Evolutionary conservation across 64 coral and sea anemone species (phyloP).

Genomic region (Porites lutea): DNA sequence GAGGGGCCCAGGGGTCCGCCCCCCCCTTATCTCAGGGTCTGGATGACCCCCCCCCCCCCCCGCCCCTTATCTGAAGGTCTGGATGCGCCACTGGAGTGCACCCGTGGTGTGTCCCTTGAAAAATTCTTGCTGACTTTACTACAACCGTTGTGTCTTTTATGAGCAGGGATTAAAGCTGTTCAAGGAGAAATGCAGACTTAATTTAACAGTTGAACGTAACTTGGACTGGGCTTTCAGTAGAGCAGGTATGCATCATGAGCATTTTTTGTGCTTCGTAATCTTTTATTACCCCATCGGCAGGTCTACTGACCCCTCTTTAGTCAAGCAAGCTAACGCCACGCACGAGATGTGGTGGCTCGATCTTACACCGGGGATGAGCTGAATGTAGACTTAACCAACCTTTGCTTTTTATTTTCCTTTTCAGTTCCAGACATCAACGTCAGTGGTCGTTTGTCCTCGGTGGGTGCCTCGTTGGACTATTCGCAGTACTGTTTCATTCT

Average conservation of each 20-base stretch:
- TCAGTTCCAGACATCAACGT: conserved; percentile 93
- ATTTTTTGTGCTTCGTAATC: neutral
- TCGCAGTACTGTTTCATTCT: conserved; percentile 96
- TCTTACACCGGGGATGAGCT: too few species aligned
- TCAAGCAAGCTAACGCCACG: too few species aligned
- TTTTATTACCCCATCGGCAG: neutral
- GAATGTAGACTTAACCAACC: neutral
- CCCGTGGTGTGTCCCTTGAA: too few species aligned
- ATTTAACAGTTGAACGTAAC: conserved; percentile 88
- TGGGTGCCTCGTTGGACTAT: conserved; percentile 90
- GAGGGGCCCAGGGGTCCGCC: too few species aligned
- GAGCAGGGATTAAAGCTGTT: conserved; percentile 85
- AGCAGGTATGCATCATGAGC: conserved; percentile 56
- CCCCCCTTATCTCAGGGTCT: too few species aligned
- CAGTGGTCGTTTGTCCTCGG: conserved; percentile 87
- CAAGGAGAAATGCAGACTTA: conserved; percentile 93
- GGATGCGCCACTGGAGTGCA: too few species aligned
- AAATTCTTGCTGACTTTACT: too few species aligned
- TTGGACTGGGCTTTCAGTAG: conserved; percentile 96
- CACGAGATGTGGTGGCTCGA: neutral
- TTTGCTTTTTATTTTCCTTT: neutral
- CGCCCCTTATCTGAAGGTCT: too few species aligned
- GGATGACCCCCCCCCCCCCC: too few species aligned
- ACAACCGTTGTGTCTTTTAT: too few species aligned
- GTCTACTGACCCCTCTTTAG: too few species aligned